These are phyloP conservation scores for Chondrosia reniformis DNA, from an alignment of 37 sponge, comb jelly and placozoan genomes.

Conservation along the genomic window DNA sequence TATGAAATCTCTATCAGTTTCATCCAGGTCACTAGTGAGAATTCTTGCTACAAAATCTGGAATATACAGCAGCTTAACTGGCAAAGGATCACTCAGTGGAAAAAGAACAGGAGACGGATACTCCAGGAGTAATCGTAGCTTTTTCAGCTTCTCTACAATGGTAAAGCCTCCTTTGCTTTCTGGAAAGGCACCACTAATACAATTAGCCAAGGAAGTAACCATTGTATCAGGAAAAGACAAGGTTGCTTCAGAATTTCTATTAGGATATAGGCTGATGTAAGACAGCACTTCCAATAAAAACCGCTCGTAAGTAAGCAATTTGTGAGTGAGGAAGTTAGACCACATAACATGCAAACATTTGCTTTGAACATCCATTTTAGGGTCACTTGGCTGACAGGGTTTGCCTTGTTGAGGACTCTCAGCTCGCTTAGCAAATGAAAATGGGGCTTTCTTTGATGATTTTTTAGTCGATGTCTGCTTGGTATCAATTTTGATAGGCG, in stretches of 20 bases:
- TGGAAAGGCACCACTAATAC: neutral
- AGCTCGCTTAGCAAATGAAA: neutral
- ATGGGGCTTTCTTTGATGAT: neutral
- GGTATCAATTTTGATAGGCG: neutral
- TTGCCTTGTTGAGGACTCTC: no score
- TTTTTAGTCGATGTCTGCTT: neutral
- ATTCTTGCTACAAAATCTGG: neutral
- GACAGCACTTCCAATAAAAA: neutral
- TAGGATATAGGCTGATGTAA: neutral
- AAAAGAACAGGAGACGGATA: slow-evolving; percentile 1
- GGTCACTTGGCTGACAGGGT: no score
- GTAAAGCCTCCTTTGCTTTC: no score
- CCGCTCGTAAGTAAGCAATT: neutral
- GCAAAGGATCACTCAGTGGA: no score
- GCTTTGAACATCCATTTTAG: no score
- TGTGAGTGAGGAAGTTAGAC: neutral
- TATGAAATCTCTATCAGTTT: neutral
- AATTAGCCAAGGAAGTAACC: neutral
- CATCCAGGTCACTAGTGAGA: neutral
- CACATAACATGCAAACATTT: neutral
- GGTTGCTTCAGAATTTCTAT: neutral
- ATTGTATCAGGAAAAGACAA: neutral
- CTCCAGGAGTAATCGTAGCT: neutral
- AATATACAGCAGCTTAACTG: neutral
- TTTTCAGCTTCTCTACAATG: neutral